Conservation (phyloP, 2,797 vertebrate genomes). For the Pelochelys cantorii region DNA sequence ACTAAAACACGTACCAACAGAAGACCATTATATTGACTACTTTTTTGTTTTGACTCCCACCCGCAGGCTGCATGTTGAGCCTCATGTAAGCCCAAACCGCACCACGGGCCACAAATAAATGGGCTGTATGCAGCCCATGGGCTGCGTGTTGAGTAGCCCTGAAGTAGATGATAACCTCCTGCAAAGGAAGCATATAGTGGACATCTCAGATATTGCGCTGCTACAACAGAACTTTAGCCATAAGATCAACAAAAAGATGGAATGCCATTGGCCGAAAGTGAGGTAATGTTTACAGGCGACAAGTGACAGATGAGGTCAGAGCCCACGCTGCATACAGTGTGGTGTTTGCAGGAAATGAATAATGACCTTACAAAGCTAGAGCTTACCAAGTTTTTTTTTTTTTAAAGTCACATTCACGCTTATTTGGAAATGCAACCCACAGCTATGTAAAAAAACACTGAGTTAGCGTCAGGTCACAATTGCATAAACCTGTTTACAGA, state of each 20-base stretch:
- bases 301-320: conserved; percentile 2
- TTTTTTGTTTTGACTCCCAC: no score
- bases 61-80: no score
- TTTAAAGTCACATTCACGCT: conserved; percentile 64
- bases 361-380: conserved; percentile 46
- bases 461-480: conserved; percentile 44
- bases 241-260: not conserved
- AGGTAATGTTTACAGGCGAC: not conserved
- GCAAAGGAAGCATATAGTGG: not conserved
- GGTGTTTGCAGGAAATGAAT: conserved; percentile 59
- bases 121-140: no score
- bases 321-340: not conserved
- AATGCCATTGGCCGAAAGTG: not conserved
- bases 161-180: not conserved
- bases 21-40: no score
- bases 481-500: conserved; percentile 64
- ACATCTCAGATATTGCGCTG: not conserved
- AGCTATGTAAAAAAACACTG: conserved; percentile 62
- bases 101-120: no score
- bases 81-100: no score
- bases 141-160: no score
- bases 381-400: not conserved
- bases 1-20: no score
- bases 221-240: not conserved
- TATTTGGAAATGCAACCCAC: conserved; percentile 58